Evolutionary conservation across 2,888 invertebrate species (phyloP).

Genomic region (Busseola fusca): DNA sequence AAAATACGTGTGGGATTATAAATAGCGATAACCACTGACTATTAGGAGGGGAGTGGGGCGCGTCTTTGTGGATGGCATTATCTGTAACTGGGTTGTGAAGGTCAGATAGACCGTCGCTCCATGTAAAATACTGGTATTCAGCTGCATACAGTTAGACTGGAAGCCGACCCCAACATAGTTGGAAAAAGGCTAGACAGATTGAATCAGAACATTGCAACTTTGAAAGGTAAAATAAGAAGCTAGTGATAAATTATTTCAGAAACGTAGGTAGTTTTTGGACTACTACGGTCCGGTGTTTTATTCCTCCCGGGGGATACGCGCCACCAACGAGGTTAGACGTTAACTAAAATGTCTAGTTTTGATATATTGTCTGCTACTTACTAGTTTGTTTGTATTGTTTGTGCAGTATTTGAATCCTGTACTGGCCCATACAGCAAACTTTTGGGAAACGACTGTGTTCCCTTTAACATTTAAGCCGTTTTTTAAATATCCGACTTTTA

Average conservation of each 20-base stretch:
- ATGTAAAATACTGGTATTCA: no score
- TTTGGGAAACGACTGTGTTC: neutral
- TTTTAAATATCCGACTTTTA: no score
- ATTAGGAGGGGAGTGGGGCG: no score
- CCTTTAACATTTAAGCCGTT: no score
- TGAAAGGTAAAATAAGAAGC: slow-evolving; percentile 18
- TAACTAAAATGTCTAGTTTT: slow-evolving; percentile 58
- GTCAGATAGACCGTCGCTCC: no score
- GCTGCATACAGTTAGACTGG: no score
- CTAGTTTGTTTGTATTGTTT: slow-evolving; percentile 20
- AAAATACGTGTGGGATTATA: no score
- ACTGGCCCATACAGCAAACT: neutral
- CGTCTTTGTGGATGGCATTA: no score
- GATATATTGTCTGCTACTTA: slow-evolving; percentile 56
- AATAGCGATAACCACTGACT: no score
- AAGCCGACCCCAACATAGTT: no score
- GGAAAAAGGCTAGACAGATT: no score
- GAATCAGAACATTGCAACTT: neutral
- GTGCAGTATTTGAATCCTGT: slow-evolving; percentile 4
- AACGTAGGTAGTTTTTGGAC: slow-evolving; percentile 25
- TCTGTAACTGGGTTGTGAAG: no score
- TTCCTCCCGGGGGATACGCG: slow-evolving; percentile 37
- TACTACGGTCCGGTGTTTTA: slow-evolving; percentile 22
- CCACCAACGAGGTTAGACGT: slow-evolving; percentile 49
- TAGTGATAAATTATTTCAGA: slow-evolving; percentile 29